Evolutionary conservation across 2,113 vertebrate species (phyloP).

Genomic region (Xenus cinereus): DNA sequence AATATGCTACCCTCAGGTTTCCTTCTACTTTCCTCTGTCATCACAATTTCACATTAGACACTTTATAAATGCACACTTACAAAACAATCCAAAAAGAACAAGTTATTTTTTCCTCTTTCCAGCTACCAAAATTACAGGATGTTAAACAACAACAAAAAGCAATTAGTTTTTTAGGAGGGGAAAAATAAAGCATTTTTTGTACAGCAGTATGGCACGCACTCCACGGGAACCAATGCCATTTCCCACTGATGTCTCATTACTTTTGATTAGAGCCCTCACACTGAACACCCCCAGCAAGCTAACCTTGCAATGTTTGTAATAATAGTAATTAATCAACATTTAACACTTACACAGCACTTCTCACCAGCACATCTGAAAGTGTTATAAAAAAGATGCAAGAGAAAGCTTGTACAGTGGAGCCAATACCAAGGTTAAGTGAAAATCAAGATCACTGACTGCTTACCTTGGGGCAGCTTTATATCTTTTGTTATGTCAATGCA

Average conservation of each 20-base stretch:
- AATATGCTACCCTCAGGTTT: neutral
- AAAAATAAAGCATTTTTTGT: neutral
- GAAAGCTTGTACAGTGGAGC: neutral
- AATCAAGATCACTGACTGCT: neutral
- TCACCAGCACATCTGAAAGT: neutral
- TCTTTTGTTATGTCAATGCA: fast-evolving
- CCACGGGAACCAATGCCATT: neutral
- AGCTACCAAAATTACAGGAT: neutral
- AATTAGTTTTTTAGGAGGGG: neutral
- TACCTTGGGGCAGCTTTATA: neutral
- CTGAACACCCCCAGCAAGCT: neutral
- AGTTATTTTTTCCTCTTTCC: neutral
- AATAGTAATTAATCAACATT: neutral
- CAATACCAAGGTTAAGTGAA: neutral
- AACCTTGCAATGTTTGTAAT: neutral
- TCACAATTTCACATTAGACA: neutral
- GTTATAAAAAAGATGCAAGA: neutral
- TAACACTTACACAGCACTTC: neutral
- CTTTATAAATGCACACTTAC: neutral
- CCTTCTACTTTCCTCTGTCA: neutral
- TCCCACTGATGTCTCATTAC: neutral
- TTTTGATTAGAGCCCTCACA: neutral
- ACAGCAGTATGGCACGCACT: neutral
- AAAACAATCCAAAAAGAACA: neutral
- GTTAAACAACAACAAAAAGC: neutral